Conservation (phyloP, 2,113 vertebrate genomes). For the Speoplatyrhinus poulsoni region DNA sequence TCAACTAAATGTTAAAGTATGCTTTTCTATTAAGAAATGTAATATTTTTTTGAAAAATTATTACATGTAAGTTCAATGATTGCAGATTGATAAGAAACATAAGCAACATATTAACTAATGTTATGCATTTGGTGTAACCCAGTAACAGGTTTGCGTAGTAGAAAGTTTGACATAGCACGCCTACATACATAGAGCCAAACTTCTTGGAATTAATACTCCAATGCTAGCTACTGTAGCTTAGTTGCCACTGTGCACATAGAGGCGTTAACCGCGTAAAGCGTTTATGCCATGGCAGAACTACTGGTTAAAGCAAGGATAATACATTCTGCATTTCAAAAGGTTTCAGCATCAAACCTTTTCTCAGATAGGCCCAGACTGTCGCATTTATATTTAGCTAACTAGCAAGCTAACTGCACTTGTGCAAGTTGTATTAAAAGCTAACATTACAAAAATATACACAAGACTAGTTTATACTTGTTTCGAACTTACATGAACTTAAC, state of each 20-base stretch:
- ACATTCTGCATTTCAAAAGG: background rate
- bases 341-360: background rate
- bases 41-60: no score
- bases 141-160: background rate
- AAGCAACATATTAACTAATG: no score
- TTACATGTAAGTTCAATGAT: no score
- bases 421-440: conserved; percentile 40
- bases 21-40: no score
- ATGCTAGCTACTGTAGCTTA: background rate
- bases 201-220: conserved; percentile 22
- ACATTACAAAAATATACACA: background rate
- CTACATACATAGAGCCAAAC: conserved; percentile 28
- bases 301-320: no score
- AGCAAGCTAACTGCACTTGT: conserved; percentile 38
- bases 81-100: no score
- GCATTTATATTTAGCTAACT: conserved; percentile 43
- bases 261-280: background rate
- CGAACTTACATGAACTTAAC: background rate
- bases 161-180: conserved; percentile 19
- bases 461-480: no score
- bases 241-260: background rate
- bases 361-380: conserved; percentile 41
- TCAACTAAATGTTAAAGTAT: no score
- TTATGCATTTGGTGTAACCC: background rate
- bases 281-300: background rate